Conservation (phyloP, 2,113 vertebrate genomes). For the Microtus montanus region DNA sequence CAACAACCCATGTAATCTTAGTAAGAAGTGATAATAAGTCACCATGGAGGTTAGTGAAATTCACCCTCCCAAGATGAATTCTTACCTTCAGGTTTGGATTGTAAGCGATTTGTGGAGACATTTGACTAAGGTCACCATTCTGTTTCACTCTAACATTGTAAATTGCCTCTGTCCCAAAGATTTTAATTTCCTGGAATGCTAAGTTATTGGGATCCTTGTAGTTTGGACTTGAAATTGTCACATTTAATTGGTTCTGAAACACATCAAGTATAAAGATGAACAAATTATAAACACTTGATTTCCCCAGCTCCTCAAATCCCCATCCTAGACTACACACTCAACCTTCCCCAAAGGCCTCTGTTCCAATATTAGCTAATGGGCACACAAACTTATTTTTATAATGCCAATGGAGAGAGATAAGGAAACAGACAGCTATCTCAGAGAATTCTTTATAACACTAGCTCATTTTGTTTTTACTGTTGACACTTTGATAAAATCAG, state of each 20-base stretch:
- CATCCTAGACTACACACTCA: background rate
- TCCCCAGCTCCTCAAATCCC: background rate
- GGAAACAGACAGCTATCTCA: background rate
- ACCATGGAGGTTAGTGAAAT: background rate
- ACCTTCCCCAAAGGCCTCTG: background rate
- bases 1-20: background rate
- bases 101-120: conserved; percentile 68
- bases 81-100: conserved; percentile 66
- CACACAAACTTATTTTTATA: background rate
- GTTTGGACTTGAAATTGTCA: conserved; percentile 79
- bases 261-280: conserved; percentile 45
- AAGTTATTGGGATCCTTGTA: conserved; percentile 90
- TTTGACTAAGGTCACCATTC: background rate
- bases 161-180: conserved; percentile 84
- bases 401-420: too few relatives aligned
- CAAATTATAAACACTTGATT: background rate
- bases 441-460: background rate
- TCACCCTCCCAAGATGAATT: background rate
- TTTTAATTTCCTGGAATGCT: conserved; percentile 90
- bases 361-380: background rate
- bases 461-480: background rate
- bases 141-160: conserved; percentile 54
- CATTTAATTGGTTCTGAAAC: conserved; percentile 86
- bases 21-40: background rate
- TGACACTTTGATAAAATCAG: background rate